These are phyloP conservation scores for Craterocephalus amniculus DNA, from an alignment of 2,797 vertebrate species.

Conservation along the genomic window DNA sequence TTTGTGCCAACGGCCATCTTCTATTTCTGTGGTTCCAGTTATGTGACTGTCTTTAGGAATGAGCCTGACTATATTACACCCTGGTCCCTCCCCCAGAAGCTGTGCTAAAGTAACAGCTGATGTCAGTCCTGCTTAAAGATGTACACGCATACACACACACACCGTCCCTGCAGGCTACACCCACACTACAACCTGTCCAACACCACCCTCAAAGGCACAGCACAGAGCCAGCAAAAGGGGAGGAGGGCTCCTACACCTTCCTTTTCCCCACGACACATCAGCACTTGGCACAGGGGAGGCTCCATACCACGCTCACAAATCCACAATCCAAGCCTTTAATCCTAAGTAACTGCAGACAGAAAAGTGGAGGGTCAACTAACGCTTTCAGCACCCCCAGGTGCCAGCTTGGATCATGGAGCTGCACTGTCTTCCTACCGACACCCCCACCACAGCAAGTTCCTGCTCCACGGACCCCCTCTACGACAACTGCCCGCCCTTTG, in stretches of 20 bases:
- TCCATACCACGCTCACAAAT: conserved; percentile 54
- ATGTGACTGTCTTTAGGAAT: conserved; percentile 79
- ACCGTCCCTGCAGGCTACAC: conserved; percentile 14
- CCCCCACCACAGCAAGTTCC: conserved; percentile 70
- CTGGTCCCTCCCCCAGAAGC: conserved; percentile 75
- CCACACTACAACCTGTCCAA: conserved; percentile 52
- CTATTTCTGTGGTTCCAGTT: conserved; percentile 82
- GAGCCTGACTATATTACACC: conserved; percentile 77
- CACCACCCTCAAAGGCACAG: conserved; percentile 50
- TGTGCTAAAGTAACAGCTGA: conserved; percentile 70
- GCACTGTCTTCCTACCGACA: conserved; percentile 66
- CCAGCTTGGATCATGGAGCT: conserved; percentile 72
- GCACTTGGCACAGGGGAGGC: conserved; percentile 52
- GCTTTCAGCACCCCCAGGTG: conserved; percentile 55
- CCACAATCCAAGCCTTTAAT: conserved; percentile 51
- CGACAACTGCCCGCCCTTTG: conserved; percentile 74
- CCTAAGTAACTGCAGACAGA: conserved; percentile 56
- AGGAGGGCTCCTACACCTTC: conserved; percentile 53
- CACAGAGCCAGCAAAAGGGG: conserved; percentile 50
- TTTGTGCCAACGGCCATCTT: conserved; percentile 53
- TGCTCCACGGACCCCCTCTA: conserved; percentile 73
- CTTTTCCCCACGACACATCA: conserved; percentile 42
- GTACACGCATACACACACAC: conserved; percentile 41
- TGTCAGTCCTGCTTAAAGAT: conserved; percentile 75
- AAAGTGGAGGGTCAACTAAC: conserved; percentile 57